Conservation (phyloP, 1,140 invertebrate species). For the Acromyrmex charruanus region DNA sequence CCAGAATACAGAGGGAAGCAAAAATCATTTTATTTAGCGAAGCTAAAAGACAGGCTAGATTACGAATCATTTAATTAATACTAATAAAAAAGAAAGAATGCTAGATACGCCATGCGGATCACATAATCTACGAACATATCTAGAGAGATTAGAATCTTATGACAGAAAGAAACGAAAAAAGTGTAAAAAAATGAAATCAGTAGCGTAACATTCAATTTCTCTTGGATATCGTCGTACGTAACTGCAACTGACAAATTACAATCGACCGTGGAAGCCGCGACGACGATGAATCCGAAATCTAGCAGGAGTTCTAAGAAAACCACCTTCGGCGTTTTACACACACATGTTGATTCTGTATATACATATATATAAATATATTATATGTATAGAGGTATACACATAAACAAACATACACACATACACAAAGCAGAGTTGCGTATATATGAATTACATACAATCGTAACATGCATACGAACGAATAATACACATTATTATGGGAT, state of each 20-base stretch:
- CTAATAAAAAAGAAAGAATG: slow-evolving; percentile 10
- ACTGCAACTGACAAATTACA: slow-evolving; percentile 40
- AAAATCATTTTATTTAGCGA: slow-evolving; percentile 40
- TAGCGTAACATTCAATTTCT: slow-evolving; percentile 44
- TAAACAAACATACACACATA: neutral
- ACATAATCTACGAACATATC: slow-evolving; percentile 60
- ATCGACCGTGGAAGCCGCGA: slow-evolving; percentile 44
- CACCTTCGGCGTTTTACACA: slow-evolving; percentile 75
- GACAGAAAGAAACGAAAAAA: slow-evolving; percentile 22
- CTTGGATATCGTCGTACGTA: slow-evolving; percentile 39
- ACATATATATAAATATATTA: slow-evolving; percentile 69
- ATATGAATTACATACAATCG: slow-evolving; percentile 65
- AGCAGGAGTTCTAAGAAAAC: slow-evolving; percentile 63
- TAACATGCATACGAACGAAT: slow-evolving; percentile 66
- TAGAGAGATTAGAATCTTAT: slow-evolving; percentile 60
- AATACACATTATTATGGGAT: slow-evolving; percentile 69
- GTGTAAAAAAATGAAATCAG: slow-evolving; percentile 14
- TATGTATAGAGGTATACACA: slow-evolving; percentile 62
- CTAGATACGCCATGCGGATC: slow-evolving; percentile 43
- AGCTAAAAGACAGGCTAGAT: slow-evolving; percentile 34
- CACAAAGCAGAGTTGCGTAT: slow-evolving; percentile 43
- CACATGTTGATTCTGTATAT: slow-evolving; percentile 43
- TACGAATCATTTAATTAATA: slow-evolving; percentile 40
- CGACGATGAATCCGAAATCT: slow-evolving; percentile 48
- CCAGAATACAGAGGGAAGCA: neutral